phyloP scores from a whole-genome alignment of 2,113 vertebrate genomes.

The Alligator sinensis region DNA sequence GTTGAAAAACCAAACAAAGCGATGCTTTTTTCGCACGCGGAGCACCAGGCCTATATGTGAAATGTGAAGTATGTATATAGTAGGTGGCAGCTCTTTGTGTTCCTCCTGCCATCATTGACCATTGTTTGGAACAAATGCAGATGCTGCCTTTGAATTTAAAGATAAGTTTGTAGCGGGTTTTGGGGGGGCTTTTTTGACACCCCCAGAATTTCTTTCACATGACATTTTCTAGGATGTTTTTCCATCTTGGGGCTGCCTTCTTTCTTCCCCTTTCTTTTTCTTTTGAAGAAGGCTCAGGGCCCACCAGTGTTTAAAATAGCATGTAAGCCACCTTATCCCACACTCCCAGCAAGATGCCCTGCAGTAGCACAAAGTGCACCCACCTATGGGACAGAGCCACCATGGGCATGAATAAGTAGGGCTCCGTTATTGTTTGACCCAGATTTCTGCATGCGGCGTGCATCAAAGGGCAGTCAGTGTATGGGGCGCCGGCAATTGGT shows the following conservation, averaged over 20 bases:
- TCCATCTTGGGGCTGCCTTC: neutral
- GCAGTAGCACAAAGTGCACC: neutral
- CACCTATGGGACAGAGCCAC: neutral
- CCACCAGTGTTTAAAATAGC: neutral
- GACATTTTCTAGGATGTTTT: slow-evolving; percentile 42
- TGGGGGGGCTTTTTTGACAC: slow-evolving; percentile 33
- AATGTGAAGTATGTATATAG: slow-evolving; percentile 65
- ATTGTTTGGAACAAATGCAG: neutral
- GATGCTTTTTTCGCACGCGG: slow-evolving; percentile 18
- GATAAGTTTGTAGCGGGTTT: neutral
- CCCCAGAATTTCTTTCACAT: slow-evolving; percentile 55
- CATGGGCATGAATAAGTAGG: too few relatives aligned
- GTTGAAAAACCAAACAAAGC: slow-evolving; percentile 41
- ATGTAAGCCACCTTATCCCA: neutral
- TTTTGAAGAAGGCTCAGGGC: neutral
- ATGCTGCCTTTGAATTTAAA: neutral
- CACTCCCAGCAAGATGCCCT: neutral
- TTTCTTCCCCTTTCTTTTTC: neutral
- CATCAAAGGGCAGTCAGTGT: neutral
- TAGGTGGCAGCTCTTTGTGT: slow-evolving; percentile 60
- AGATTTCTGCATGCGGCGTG: neutral
- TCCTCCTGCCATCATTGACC: neutral
- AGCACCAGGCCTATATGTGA: slow-evolving; percentile 26
- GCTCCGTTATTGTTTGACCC: too few relatives aligned
- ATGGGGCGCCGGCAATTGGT: neutral